These are phyloP conservation scores for Hippocampus kuda DNA, from an alignment of 2,797 vertebrate genomes.

Conservation along the genomic window DNA sequence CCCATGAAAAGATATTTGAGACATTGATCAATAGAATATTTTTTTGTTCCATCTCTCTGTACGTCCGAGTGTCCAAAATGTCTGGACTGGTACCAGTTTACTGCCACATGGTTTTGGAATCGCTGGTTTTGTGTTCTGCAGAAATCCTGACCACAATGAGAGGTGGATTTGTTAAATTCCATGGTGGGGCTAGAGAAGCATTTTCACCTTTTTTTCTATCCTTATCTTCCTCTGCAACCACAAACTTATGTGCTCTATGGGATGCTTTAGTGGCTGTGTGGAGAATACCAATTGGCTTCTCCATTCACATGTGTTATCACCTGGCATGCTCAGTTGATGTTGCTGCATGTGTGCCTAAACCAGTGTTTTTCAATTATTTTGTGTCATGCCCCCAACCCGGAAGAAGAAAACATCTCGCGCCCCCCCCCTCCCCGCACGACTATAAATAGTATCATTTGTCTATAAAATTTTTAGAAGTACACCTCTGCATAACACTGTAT, in stretches of 20 bases:
- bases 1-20: no score
- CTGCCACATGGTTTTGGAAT: not conserved
- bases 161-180: not conserved
- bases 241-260: slow-evolving; percentile 38
- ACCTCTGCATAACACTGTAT: no score
- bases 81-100: not conserved
- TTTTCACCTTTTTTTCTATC: slow-evolving; percentile 29
- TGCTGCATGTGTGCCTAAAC: not conserved
- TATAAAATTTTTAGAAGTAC: no score
- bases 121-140: not conserved
- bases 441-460: no score
- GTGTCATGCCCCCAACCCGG: no score
- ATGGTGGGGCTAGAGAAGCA: not conserved
- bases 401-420: no score
- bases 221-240: slow-evolving; percentile 17
- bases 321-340: slow-evolving; percentile 40
- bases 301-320: slow-evolving; percentile 62
- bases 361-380: no score
- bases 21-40: no score
- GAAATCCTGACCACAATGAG: not conserved
- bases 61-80: not conserved
- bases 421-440: no score
- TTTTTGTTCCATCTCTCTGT: not conserved
- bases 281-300: slow-evolving; percentile 65
- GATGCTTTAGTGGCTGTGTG: slow-evolving; percentile 60